Conservation (phyloP, 2,888 invertebrate species). For the Drosophila imparisetae region DNA sequence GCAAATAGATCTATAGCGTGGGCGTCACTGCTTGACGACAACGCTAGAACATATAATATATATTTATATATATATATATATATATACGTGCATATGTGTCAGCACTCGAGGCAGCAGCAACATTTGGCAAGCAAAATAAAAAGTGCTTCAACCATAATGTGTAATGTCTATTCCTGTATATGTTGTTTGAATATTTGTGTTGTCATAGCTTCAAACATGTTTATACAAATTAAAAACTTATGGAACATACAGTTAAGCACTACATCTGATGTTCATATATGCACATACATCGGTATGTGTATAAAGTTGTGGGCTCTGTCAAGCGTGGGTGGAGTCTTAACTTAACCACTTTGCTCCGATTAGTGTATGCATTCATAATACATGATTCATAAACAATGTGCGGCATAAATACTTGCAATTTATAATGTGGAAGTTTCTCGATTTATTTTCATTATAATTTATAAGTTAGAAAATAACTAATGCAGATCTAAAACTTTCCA, state of each 20-base stretch:
- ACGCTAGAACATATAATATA: slow-evolving; percentile 30
- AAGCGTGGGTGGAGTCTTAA: slow-evolving; percentile 32
- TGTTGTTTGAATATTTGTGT: slow-evolving; percentile 40
- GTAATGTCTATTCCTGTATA: slow-evolving; percentile 14
- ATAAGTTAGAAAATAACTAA: background rate
- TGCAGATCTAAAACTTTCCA: background rate
- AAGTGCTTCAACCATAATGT: slow-evolving; percentile 37
- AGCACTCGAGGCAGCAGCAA: slow-evolving; percentile 22
- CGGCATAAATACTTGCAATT: slow-evolving; percentile 11
- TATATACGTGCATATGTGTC: slow-evolving; percentile 18
- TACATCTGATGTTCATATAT: slow-evolving; percentile 2
- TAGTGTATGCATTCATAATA: slow-evolving; percentile 28
- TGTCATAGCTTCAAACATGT: slow-evolving; percentile 43
- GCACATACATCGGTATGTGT: background rate
- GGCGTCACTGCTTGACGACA: slow-evolving; percentile 62
- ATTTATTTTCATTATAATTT: background rate
- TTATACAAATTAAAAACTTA: slow-evolving; percentile 30
- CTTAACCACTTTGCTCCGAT: slow-evolving; percentile 11
- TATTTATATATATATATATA: background rate
- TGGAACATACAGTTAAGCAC: slow-evolving; percentile 1
- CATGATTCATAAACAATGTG: slow-evolving; percentile 36
- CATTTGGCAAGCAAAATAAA: slow-evolving; percentile 34
- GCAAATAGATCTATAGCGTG: slow-evolving; percentile 62
- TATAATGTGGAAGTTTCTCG: slow-evolving; percentile 14
- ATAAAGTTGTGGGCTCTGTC: slow-evolving; percentile 34